Conservation (phyloP, 2,888 invertebrate species). For the Protodeltote pygarga region DNA sequence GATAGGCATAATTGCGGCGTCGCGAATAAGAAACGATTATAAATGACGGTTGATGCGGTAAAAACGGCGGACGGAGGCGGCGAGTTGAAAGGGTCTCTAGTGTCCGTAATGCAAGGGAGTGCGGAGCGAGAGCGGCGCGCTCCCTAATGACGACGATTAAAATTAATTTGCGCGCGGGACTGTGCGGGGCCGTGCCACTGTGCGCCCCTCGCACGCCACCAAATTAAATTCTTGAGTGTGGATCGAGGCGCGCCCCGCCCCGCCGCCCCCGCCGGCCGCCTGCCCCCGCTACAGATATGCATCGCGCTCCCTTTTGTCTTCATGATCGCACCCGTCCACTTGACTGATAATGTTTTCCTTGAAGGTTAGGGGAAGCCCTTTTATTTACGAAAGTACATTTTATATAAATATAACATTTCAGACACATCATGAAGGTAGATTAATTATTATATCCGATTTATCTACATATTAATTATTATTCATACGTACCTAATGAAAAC, state of each 20-base stretch:
- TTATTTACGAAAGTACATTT: constrained; percentile 25
- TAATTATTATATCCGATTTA: too few species aligned
- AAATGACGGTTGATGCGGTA: constrained; percentile 46
- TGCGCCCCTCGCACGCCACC: constrained; percentile 30
- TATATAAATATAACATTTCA: constrained; percentile 7
- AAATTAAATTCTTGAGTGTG: constrained; percentile 78
- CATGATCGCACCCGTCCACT: constrained; percentile 54
- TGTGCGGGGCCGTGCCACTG: constrained; percentile 40
- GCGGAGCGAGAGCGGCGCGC: constrained; percentile 19
- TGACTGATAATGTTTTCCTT: constrained; percentile 63
- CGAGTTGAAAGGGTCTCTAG: constrained; percentile 54
- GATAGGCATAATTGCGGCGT: constrained; percentile 51
- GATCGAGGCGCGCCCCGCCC: constrained; percentile 41
- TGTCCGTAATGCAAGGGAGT: constrained; percentile 19
- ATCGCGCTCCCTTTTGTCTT: constrained; percentile 51
- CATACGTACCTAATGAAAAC: too few species aligned
- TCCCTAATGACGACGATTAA: constrained; percentile 82
- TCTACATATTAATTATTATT: too few species aligned
- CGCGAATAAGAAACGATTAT: constrained; percentile 43
- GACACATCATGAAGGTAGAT: background rate
- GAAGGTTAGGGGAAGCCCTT: constrained; percentile 29
- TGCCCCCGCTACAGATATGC: constrained; percentile 23
- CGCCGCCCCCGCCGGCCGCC: constrained; percentile 2
- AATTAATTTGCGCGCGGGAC: constrained; percentile 82
- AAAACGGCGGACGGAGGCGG: constrained; percentile 49